These are phyloP conservation scores for Rotaria magnacalcarata DNA, from an alignment of 2,888 invertebrate genomes.

Conservation along the genomic window DNA sequence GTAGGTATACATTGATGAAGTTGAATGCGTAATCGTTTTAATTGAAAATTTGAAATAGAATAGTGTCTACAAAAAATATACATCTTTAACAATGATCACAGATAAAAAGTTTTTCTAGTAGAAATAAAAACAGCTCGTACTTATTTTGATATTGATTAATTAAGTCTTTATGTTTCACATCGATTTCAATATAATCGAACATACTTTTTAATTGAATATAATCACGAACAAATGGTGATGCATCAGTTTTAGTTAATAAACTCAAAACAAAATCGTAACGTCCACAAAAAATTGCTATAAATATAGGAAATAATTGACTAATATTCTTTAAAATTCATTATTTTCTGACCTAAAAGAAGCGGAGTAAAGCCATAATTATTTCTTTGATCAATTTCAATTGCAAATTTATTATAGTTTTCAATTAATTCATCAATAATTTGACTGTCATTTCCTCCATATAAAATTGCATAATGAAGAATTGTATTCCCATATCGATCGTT, in stretches of 20 bases:
- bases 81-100: background rate
- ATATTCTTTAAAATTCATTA: too few relatives aligned
- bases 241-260: background rate
- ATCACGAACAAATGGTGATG: conserved; percentile 32
- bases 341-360: background rate
- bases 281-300: background rate
- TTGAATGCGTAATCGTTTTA: background rate
- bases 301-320: background rate
- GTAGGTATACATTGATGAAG: background rate
- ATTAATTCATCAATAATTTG: background rate
- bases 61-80: background rate
- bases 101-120: background rate
- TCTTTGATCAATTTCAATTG: background rate
- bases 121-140: background rate
- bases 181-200: background rate
- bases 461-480: conserved; percentile 18
- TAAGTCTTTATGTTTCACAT: background rate
- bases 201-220: background rate
- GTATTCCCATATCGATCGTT: conserved; percentile 7
- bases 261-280: background rate
- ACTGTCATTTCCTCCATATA: background rate
- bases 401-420: background rate
- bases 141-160: background rate
- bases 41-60: background rate
- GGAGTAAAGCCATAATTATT: conserved; percentile 14